Base-by-base conservation (phyloP, 2,797 vertebrate genomes). In the Sebastes kiyomatsui region DNA sequence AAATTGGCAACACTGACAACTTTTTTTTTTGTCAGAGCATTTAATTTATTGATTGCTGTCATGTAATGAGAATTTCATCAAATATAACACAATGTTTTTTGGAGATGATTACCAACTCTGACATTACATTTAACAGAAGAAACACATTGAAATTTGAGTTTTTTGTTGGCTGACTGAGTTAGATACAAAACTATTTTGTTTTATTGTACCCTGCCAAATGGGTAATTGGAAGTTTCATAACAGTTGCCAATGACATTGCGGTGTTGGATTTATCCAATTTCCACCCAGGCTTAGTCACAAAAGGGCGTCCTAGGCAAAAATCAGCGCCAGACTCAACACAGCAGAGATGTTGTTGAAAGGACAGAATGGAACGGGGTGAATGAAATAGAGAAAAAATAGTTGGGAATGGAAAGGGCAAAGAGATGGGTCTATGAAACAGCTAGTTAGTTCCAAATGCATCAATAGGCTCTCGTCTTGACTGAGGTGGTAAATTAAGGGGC, bases 401-500 rank as follows among this genome's bases (percentile, higher is more conserved):
- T 52, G 46, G 46, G 46, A 52, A 52, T 20, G 46, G 46, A 52
- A 52, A 52, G 46, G 20, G 46, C 46, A n/a, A 52, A 77, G 38
- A 42, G 74, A 88, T n/a, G 68, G 75, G 58, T 81, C 61, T 90
- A 58, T 67, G 87, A 87, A 78, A 75, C 49, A 87, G 81, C 87
- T 90, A 82, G 89, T 92, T 94, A 89, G 81, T 73, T 91, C 62
- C 72, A 81, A 91, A 91, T 86, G 86, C 85, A 91, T 89, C 86
- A 79, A 66, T 62, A 62, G 87, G 67, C 71, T 83, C 72, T 89
- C 81, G 80, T 88, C 76, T 80, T 79, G 89, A 86, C 88, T 91
- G 69, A 59, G 87, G 88, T 68, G 71, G 86, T 89, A 93, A 94
- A 92, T 93, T 91, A 92, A 87, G 82, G 89, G 88, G 89, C 88